Evolutionary conservation across 2,113 vertebrate genomes (phyloP).

Genomic region (Aspiorhynchus laticeps): DNA sequence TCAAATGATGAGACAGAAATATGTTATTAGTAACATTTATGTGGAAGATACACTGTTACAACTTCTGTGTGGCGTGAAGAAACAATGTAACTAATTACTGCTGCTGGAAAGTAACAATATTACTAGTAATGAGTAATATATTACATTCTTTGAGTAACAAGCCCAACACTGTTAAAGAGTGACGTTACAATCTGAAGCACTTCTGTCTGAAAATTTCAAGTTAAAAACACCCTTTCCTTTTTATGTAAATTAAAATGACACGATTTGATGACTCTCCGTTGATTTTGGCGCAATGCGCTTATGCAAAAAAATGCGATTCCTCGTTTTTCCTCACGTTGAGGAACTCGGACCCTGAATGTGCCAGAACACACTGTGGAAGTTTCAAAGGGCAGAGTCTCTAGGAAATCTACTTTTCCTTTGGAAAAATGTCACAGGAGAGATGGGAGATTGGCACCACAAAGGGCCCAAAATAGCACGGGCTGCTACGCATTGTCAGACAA

Average conservation of each 20-base stretch:
- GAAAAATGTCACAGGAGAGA: slow-evolving; percentile 99
- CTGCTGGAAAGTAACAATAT: too few species aligned
- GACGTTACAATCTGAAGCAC: neutral
- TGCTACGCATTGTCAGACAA: slow-evolving; percentile 99
- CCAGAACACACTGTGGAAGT: slow-evolving; percentile 94
- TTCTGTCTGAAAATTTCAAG: neutral
- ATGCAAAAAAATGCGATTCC: slow-evolving; percentile 80
- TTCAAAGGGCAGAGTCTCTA: slow-evolving; percentile 98
- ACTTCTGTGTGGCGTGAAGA: too few species aligned
- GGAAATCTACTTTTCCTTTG: slow-evolving; percentile 99
- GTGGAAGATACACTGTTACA: too few species aligned
- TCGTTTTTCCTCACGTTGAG: slow-evolving; percentile 66
- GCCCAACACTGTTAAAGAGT: too few species aligned
- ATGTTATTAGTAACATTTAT: too few species aligned
- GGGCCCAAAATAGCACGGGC: slow-evolving; percentile 95
- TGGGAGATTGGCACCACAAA: slow-evolving; percentile 99
- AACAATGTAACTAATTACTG: too few species aligned
- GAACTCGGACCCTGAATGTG: slow-evolving; percentile 79
- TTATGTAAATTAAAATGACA: slow-evolving; percentile 30
- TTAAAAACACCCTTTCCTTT: neutral
- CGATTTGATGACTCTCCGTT: neutral
- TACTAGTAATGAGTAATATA: too few species aligned
- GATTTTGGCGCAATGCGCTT: slow-evolving; percentile 74
- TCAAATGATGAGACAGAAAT: too few species aligned
- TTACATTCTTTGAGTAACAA: too few species aligned